These are phyloP conservation scores for Diglossa cyanea DNA, from an alignment of 2,797 vertebrate species.

Conservation along the genomic window DNA sequence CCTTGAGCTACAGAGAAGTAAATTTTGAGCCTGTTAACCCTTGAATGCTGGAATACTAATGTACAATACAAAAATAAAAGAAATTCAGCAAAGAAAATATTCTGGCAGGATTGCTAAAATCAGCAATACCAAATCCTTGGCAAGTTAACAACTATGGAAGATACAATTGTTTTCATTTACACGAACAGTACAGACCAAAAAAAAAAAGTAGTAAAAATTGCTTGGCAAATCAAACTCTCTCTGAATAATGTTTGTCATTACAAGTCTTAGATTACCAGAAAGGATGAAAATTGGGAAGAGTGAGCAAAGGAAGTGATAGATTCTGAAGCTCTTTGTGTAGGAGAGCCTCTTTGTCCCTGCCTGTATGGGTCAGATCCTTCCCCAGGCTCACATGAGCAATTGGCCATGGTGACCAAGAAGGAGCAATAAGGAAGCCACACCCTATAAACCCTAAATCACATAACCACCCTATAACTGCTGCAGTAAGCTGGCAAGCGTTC, in stretches of 20 bases:
- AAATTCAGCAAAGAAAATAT: background rate
- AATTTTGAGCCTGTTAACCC: background rate
- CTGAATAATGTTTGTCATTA: background rate
- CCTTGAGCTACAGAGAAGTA: background rate
- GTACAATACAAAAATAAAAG: background rate
- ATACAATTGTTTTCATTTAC: background rate
- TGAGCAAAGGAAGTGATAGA: background rate
- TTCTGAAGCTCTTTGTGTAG: background rate
- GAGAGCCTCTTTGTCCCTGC: background rate
- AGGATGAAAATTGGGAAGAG: background rate
- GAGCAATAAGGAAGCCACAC: background rate
- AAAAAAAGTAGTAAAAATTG: background rate
- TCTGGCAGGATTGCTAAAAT: background rate
- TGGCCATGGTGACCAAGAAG: background rate
- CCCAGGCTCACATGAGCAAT: background rate
- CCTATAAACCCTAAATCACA: background rate
- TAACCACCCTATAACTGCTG: background rate
- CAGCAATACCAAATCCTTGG: background rate
- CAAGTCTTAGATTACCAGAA: background rate
- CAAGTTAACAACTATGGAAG: background rate
- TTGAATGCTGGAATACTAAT: background rate
- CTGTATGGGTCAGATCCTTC: accelerated
- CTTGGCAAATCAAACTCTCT: background rate
- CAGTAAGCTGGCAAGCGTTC: background rate
- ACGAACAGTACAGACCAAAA: background rate